Percentiles rank a stretch among this genome's conserved stretches.
phyloP scores from a whole-genome alignment of 2,113 vertebrate genomes.

The Vireo altiloquus region DNA sequence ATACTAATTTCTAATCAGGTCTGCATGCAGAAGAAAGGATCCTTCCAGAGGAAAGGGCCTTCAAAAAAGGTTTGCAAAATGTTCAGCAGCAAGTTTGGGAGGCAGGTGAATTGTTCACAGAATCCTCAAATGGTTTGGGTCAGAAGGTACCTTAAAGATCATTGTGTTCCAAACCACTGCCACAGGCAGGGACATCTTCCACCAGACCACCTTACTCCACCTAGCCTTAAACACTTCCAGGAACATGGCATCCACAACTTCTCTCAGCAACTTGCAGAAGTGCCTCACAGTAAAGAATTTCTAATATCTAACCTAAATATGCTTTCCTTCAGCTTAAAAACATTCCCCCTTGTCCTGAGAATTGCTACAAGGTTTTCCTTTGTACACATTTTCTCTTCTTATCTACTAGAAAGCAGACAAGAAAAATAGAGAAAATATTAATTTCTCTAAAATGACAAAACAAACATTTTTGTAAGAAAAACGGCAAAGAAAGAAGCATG shows the following conservation, averaged over 20 bases:
- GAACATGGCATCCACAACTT: neutral
- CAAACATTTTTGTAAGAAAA: neutral
- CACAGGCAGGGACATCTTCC: neutral
- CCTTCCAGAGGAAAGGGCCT: neutral
- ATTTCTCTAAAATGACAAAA: neutral
- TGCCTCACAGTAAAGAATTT: neutral
- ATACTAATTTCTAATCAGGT: neutral
- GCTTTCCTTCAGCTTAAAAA: neutral
- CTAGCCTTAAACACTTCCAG: neutral
- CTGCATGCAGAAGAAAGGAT: neutral
- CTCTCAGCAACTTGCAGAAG: neutral
- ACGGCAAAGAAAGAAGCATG: rapidly evolving
- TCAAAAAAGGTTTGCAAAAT: neutral
- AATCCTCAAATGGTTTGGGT: neutral
- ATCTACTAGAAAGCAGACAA: neutral
- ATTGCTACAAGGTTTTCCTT: neutral
- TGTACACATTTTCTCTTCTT: neutral
- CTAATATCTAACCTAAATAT: neutral
- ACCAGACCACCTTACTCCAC: neutral
- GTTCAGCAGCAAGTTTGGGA: neutral
- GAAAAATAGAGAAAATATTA: rapidly evolving
- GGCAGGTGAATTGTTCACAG: neutral
- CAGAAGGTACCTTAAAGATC: neutral
- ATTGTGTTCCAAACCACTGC: neutral
- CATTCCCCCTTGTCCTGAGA: neutral